Evolutionary conservation across 2,888 invertebrate species (phyloP), one percentile per base, ranked within the genome.

Genomic region (Polydrusus pterygomalis): DNA sequence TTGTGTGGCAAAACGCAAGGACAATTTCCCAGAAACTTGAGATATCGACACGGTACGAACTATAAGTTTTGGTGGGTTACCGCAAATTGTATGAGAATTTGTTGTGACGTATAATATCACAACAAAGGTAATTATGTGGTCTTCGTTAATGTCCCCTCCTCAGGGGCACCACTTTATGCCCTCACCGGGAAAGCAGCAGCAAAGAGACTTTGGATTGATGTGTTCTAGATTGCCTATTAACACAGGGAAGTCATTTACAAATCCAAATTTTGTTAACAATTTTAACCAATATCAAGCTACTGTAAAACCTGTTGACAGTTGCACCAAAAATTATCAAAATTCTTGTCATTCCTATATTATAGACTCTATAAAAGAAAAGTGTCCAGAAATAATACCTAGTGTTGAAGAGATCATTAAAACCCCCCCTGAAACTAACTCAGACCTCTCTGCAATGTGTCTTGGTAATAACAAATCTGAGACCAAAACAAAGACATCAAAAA

Each of bases 261-360:
- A 81, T 34, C 80, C 79, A 20, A 81, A 80, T 69, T 80, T 80
- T 73, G 79, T 81, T 38, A 81, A 79, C 63, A 78, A 75, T 60
- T 51, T 68, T 13, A 63, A 25, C 25, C 1, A 40, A 49, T 47
- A 56, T 17, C 20, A 67, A 20, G 9, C 47, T 11, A 56, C 25
- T 65, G 17, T 51, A 34, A 63, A 63, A 45, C 20, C 70, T 17
- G 30, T 64, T 64, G 70, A 65, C 56, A 51, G 20, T 45, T 56
- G 40, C 13, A 30, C 17, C 40, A 65, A 60, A 40, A 69, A 73
- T 72, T 40, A 70, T 56, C 70, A 62, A 79, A 77, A 79, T 77
- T 79, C 75, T 76, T 78, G 80, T 80, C 80, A 75, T 40, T 70
- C 18, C 9, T 17, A 71, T 47, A 74, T 77, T 73, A 72, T 79